Evolutionary conservation across 1,140 invertebrate genomes (phyloP).

Genomic region (Drosophila baimaii): DNA sequence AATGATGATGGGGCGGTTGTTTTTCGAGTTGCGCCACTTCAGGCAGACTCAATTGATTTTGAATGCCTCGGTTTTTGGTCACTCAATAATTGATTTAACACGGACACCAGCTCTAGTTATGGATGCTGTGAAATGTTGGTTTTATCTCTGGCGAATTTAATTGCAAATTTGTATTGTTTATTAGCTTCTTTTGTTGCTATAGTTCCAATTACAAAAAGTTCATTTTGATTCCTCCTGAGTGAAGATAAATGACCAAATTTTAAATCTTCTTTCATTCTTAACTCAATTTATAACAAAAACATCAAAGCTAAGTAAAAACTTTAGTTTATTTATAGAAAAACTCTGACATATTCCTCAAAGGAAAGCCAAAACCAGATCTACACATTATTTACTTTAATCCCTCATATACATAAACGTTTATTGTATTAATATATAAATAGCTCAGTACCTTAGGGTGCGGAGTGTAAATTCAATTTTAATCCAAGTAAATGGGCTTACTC

Average conservation of each 20-base stretch:
- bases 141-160: background rate
- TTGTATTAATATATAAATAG: too few relatives aligned
- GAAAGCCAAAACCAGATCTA: too few relatives aligned
- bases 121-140: too few relatives aligned
- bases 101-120: too few relatives aligned
- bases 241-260: too few relatives aligned
- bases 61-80: constrained; percentile 11
- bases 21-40: background rate
- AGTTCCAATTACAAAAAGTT: too few relatives aligned
- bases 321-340: background rate
- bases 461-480: constrained; percentile 1
- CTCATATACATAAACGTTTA: too few relatives aligned
- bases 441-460: background rate
- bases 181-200: background rate
- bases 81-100: constrained; percentile 1
- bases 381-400: background rate
- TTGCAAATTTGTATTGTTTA: background rate
- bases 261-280: too few relatives aligned
- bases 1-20: background rate
- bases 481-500: background rate
- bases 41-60: constrained; percentile 28
- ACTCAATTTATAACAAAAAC: too few relatives aligned
- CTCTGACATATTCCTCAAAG: background rate
- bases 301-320: background rate
- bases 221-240: too few relatives aligned